Conservation (phyloP, 2,797 vertebrate species). For the Cryptoprocta ferox region DNA sequence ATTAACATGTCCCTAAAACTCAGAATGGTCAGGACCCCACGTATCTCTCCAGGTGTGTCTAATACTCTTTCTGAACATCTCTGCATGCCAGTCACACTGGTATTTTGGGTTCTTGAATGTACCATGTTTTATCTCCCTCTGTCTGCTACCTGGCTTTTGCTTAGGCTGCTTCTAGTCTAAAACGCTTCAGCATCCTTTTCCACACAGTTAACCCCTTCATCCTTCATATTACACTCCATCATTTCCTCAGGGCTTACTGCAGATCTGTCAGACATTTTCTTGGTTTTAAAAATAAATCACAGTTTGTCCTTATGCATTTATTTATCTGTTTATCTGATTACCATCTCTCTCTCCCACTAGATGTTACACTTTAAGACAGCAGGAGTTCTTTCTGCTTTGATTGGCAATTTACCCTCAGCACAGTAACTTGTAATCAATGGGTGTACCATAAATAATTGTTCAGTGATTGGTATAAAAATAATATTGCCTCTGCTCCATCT, state of each 20-base stretch:
- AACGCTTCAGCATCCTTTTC: not conserved
- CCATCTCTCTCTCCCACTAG: not conserved
- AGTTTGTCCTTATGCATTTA: not conserved
- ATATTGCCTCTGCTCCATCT: not conserved
- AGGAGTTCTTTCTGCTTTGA: not conserved
- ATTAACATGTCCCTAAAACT: not conserved
- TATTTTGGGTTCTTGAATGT: not conserved
- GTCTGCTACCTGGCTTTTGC: not conserved
- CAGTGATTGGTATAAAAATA: slow-evolving; percentile 17
- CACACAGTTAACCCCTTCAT: not conserved
- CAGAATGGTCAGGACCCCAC: not conserved
- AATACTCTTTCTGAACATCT: not conserved
- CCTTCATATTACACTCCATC: not conserved
- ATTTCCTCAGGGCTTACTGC: not conserved
- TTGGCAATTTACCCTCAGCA: not conserved
- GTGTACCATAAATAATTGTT: not conserved
- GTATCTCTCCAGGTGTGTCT: not conserved
- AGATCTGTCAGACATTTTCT: not conserved
- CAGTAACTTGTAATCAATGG: not conserved
- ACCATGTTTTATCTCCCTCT: not conserved
- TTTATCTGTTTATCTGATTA: slow-evolving; percentile 18
- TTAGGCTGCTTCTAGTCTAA: not conserved
- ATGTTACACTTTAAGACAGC: not conserved
- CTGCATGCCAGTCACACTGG: not conserved
- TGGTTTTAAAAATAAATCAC: slow-evolving; percentile 29